Evolutionary conservation across 2,113 vertebrate genomes (phyloP).

Genomic region (Anthoscopus minutus): DNA sequence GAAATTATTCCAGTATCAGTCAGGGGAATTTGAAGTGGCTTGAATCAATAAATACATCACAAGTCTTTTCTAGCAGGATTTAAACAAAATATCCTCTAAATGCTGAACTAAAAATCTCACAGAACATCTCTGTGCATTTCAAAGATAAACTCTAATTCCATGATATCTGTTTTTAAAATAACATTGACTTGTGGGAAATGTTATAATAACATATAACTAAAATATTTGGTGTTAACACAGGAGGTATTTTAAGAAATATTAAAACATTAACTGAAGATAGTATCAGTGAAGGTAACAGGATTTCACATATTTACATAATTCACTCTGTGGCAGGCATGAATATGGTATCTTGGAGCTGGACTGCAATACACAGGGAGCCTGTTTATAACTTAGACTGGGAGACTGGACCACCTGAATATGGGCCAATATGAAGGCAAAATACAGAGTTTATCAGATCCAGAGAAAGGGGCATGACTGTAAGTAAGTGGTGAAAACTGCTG

Average conservation of each 20-base stretch:
- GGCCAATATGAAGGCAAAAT: not conserved
- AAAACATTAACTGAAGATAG: not conserved
- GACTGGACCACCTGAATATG: not conserved
- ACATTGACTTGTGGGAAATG: not conserved
- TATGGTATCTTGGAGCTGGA: not conserved
- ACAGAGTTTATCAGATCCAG: not conserved
- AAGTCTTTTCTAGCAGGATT: not conserved
- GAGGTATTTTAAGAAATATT: not conserved
- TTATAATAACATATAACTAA: not conserved
- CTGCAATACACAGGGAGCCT: not conserved
- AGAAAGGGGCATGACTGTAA: not conserved
- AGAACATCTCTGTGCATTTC: not conserved
- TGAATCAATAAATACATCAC: not conserved
- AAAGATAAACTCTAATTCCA: not conserved
- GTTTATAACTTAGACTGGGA: not conserved
- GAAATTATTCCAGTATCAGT: not conserved
- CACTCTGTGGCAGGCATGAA: not conserved
- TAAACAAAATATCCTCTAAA: not conserved
- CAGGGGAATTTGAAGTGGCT: not conserved
- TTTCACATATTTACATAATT: not conserved
- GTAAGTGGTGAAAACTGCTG: not conserved
- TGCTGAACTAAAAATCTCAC: not conserved
- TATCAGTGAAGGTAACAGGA: not conserved
- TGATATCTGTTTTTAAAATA: not conserved
- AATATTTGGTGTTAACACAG: not conserved